Percentiles rank a stretch among this genome's conserved stretches.
Evolutionary conservation across 1,140 invertebrate genomes (phyloP).

Genomic region (Bombus balteatus): DNA sequence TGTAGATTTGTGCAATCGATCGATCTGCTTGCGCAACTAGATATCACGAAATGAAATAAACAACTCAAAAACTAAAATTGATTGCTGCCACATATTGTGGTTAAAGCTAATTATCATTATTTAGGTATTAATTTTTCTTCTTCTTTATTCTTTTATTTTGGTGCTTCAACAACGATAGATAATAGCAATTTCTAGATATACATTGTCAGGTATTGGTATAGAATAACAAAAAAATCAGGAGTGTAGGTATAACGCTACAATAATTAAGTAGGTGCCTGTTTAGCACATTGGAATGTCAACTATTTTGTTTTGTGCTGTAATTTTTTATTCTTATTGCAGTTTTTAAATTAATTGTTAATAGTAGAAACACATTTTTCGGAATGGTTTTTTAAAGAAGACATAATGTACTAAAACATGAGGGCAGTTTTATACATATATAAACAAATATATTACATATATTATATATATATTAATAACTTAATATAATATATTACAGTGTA

Average conservation of each 20-base stretch:
- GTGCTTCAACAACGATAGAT: background rate
- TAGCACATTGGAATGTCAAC: too few species aligned
- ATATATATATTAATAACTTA: background rate
- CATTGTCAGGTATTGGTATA: too few species aligned
- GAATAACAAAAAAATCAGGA: too few species aligned
- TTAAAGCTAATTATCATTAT: too few species aligned
- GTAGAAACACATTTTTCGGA: background rate
- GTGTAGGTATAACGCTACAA: too few species aligned
- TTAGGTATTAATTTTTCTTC: background rate
- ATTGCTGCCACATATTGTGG: too few species aligned
- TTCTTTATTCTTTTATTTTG: background rate
- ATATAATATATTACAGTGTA: background rate
- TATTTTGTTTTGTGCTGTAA: too few species aligned
- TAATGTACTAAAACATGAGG: background rate
- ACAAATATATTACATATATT: background rate
- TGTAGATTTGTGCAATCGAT: conserved; percentile 59
- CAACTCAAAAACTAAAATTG: background rate
- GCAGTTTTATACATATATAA: background rate
- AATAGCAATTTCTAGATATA: background rate
- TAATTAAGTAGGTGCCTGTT: too few species aligned
- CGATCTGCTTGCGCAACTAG: conserved; percentile 44
- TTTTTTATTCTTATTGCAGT: too few species aligned
- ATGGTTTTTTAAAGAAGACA: background rate
- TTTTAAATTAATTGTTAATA: background rate
- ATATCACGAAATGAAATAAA: conserved; percentile 3